Conservation (phyloP, 2,888 invertebrate species). For the Desoria tigrina region DNA sequence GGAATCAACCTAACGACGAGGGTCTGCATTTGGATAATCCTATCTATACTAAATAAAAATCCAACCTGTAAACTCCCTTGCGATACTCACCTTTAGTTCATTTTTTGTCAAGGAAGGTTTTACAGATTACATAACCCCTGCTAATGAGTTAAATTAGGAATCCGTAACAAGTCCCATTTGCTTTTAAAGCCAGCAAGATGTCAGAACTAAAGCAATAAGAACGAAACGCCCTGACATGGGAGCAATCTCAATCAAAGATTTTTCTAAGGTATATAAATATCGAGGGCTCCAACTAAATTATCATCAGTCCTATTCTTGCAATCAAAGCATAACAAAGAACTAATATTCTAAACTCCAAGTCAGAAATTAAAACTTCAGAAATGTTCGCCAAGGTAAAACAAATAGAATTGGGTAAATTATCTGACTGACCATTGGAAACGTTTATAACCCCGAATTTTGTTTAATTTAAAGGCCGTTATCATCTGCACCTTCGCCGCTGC, state of each 20-base stretch:
- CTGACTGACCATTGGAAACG: too few relatives aligned
- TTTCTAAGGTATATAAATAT: background rate
- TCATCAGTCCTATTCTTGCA: background rate
- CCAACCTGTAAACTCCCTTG: too few relatives aligned
- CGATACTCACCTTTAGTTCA: too few relatives aligned
- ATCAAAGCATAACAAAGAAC: background rate
- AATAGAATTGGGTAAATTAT: too few relatives aligned
- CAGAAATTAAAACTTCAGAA: background rate
- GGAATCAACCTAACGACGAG: too few relatives aligned
- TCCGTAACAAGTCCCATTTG: background rate
- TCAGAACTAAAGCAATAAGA: background rate
- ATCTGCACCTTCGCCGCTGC: slow-evolving; percentile 34
- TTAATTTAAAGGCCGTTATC: slow-evolving; percentile 30
- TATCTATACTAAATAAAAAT: too few relatives aligned
- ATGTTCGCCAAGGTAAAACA: slow-evolving; percentile 9
- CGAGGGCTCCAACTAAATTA: background rate
- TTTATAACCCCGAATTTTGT: too few relatives aligned
- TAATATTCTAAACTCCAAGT: background rate
- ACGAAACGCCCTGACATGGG: background rate
- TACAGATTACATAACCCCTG: background rate
- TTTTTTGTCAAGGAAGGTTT: background rate
- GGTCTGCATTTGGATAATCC: too few relatives aligned
- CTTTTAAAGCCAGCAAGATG: background rate
- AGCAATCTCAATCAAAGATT: background rate
- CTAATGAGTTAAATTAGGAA: background rate